Evolutionary conservation across 2,888 invertebrate genomes (phyloP).

Genomic region (Julus scandinavius): DNA sequence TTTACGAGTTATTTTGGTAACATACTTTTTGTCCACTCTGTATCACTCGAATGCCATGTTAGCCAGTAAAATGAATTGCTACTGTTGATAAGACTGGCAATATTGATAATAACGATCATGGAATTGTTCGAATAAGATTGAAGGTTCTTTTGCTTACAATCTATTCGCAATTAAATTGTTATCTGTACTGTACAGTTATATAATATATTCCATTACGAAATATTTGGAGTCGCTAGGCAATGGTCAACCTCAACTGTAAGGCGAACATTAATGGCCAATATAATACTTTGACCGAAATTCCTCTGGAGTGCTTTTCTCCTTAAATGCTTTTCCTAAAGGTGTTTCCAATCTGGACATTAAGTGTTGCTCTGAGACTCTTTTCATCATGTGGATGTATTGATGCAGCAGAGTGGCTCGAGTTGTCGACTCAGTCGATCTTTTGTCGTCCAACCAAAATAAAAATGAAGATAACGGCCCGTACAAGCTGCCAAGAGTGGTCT

Average conservation of each 20-base stretch:
- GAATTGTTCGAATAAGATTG: neutral
- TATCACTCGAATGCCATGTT: no score
- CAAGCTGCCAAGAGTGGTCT: slow-evolving; percentile 36
- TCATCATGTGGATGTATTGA: slow-evolving; percentile 2
- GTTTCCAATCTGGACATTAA: slow-evolving; percentile 8
- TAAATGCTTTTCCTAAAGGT: neutral
- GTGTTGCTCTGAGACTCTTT: slow-evolving; percentile 17
- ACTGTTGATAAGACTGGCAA: no score
- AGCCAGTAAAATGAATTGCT: no score
- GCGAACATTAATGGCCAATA: neutral
- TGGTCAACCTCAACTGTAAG: neutral
- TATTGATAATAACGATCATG: neutral
- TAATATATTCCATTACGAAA: neutral
- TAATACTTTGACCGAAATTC: neutral
- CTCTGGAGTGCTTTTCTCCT: slow-evolving; percentile 15
- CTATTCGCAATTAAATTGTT: no score
- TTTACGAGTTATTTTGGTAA: no score
- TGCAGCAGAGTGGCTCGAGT: neutral
- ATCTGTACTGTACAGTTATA: no score
- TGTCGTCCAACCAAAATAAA: slow-evolving; percentile 8
- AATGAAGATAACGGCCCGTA: neutral
- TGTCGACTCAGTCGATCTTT: neutral
- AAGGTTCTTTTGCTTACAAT: neutral
- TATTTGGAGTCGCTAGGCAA: neutral
- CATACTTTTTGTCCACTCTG: no score